Percentiles rank a stretch among this genome's conserved stretches.
These are phyloP conservation scores for Talpa occidentalis DNA, from an alignment of 2,113 vertebrate species.

Conservation along the genomic window DNA sequence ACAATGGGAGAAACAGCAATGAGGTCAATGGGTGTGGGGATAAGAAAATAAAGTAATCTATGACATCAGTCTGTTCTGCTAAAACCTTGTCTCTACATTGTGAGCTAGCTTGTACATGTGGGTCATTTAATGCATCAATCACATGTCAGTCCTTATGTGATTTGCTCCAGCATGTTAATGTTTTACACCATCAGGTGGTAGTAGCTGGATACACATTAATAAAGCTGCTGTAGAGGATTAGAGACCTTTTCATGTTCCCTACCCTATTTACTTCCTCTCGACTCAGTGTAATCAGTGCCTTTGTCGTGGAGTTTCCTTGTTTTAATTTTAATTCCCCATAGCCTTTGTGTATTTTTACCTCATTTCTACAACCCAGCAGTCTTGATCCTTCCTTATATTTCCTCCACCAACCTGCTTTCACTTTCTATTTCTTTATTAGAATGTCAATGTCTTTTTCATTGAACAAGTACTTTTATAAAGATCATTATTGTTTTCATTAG, in stretches of 20 bases:
- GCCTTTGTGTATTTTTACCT: background rate
- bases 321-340: background rate
- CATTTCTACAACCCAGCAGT: background rate
- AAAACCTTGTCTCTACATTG: background rate
- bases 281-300: background rate
- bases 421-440: background rate
- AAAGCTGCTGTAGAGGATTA: background rate
- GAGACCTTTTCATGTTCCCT: background rate
- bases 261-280: background rate
- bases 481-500: background rate
- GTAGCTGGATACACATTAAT: background rate
- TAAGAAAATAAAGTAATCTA: background rate
- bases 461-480: background rate
- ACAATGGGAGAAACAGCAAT: background rate
- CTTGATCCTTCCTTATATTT: background rate
- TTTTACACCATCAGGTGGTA: background rate
- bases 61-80: background rate
- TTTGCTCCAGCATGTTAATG: background rate
- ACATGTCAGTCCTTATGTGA: background rate
- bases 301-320: background rate
- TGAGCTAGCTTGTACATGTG: background rate
- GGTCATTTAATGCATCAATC: background rate
- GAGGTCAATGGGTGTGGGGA: background rate
- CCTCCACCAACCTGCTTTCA: background rate
- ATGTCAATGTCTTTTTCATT: background rate